Evolutionary conservation across 2,888 invertebrate genomes (phyloP).

Genomic region (Argyresthia goedartella): DNA sequence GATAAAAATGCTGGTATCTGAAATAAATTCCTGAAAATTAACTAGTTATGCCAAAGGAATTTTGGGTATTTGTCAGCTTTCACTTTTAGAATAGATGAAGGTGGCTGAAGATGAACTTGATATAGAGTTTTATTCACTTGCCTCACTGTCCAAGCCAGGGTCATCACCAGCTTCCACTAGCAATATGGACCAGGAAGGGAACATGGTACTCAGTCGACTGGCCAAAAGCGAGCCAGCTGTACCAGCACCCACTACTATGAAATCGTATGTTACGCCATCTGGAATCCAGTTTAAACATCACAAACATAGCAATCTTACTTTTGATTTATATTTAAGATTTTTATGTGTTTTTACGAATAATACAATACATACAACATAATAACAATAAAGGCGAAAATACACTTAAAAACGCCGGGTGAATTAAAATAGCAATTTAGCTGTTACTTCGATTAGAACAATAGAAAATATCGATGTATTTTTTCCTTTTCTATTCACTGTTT

Average conservation of each 20-base stretch:
- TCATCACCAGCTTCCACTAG: conserved; percentile 63
- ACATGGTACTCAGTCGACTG: conserved; percentile 36
- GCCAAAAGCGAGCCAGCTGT: conserved; percentile 69
- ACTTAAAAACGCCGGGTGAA: no score
- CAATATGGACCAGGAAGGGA: conserved; percentile 32
- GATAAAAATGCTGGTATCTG: conserved; percentile 42
- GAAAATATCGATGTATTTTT: no score
- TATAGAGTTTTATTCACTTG: conserved; percentile 14
- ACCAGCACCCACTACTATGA: conserved; percentile 64
- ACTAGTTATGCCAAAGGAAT: no score
- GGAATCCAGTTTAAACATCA: no score
- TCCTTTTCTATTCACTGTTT: no score
- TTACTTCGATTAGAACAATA: no score
- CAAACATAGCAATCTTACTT: no score
- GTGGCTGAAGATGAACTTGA: not conserved
- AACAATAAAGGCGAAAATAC: no score
- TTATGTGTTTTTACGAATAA: no score
- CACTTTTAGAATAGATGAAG: not conserved
- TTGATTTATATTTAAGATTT: no score
- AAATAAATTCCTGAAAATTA: conserved; percentile 12
- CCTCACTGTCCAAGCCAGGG: conserved; percentile 50
- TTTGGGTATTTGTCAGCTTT: not conserved
- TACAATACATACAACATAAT: no score
- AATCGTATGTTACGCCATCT: conserved; percentile 44
- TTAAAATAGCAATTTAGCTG: no score